A percentile compares a stretch with the other conserved stretches of the same genome.
These are phyloP conservation scores for Diarsia rubi DNA, from an alignment of 2,888 invertebrate genomes.

Conservation along the genomic window DNA sequence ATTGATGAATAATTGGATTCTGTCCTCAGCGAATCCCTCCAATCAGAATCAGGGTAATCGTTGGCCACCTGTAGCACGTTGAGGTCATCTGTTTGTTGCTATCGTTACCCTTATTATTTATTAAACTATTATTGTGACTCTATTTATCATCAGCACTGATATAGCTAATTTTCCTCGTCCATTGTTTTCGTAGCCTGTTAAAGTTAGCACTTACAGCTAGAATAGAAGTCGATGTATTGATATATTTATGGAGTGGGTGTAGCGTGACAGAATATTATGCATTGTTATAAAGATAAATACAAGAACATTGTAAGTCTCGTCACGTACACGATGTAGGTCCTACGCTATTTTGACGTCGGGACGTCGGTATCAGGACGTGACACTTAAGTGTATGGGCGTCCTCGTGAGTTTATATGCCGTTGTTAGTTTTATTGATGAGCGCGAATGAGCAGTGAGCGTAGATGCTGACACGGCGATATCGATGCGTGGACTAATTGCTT, in stretches of 20 bases:
- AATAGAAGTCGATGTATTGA: slow-evolving; percentile 56
- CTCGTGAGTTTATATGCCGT: slow-evolving; percentile 61
- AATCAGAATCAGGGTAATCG: slow-evolving; percentile 49
- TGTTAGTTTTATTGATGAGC: slow-evolving; percentile 72
- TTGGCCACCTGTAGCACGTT: slow-evolving; percentile 31
- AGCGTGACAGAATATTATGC: slow-evolving; percentile 71
- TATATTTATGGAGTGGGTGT: slow-evolving; percentile 57
- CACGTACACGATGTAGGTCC: slow-evolving; percentile 70
- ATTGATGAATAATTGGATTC: slow-evolving; percentile 41
- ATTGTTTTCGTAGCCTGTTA: slow-evolving; percentile 62
- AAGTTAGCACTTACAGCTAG: slow-evolving; percentile 53
- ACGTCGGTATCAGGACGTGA: slow-evolving; percentile 61
- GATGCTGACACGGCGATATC: slow-evolving; percentile 83
- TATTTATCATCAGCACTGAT: slow-evolving; percentile 50
- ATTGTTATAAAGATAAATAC: slow-evolving; percentile 72
- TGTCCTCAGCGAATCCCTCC: slow-evolving; percentile 53
- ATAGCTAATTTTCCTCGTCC: slow-evolving; percentile 57
- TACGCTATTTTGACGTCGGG: slow-evolving; percentile 68
- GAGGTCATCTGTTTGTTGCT: slow-evolving; percentile 37
- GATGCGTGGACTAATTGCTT: slow-evolving; percentile 87
- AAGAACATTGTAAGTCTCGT: slow-evolving; percentile 71
- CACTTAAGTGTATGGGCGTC: slow-evolving; percentile 54
- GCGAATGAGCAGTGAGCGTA: slow-evolving; percentile 68
- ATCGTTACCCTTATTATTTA: slow-evolving; percentile 11
- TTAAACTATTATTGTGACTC: slow-evolving; percentile 23